Conservation (phyloP, 2,113 vertebrate genomes). For the Vombatus ursinus region DNA sequence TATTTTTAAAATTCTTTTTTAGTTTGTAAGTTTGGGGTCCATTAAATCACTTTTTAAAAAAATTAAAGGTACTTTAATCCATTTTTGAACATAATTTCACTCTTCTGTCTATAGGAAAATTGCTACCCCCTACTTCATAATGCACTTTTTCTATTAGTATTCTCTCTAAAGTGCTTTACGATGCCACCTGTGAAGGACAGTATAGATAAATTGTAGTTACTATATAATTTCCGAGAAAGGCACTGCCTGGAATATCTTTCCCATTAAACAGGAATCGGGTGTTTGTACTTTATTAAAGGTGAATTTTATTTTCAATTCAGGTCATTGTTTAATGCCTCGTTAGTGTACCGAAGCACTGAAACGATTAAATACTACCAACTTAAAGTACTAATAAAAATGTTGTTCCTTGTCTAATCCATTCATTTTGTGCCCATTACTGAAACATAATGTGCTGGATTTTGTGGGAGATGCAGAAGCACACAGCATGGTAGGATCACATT, state of each 20-base stretch:
- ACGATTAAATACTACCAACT: background rate
- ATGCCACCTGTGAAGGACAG: constrained; percentile 22
- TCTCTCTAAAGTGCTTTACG: constrained; percentile 51
- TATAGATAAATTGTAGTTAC: constrained; percentile 60
- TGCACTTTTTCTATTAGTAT: constrained; percentile 40
- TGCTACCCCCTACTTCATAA: constrained; percentile 35
- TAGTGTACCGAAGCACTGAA: background rate
- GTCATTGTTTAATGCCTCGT: background rate
- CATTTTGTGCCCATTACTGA: background rate
- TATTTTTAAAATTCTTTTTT: background rate
- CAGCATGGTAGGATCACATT: background rate
- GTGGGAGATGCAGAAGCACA: background rate
- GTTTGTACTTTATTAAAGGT: background rate
- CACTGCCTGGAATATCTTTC: background rate
- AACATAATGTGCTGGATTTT: background rate
- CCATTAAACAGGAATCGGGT: constrained; percentile 29
- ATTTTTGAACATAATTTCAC: background rate
- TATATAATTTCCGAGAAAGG: constrained; percentile 38
- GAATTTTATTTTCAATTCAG: background rate
- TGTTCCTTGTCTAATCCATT: background rate
- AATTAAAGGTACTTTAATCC: background rate
- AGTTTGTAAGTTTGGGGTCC: background rate
- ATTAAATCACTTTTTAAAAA: constrained; percentile 3
- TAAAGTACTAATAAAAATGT: background rate
- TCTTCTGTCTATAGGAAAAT: background rate